phyloP scores from a whole-genome alignment of 2,888 invertebrate species.

The Brachyptera risi region DNA sequence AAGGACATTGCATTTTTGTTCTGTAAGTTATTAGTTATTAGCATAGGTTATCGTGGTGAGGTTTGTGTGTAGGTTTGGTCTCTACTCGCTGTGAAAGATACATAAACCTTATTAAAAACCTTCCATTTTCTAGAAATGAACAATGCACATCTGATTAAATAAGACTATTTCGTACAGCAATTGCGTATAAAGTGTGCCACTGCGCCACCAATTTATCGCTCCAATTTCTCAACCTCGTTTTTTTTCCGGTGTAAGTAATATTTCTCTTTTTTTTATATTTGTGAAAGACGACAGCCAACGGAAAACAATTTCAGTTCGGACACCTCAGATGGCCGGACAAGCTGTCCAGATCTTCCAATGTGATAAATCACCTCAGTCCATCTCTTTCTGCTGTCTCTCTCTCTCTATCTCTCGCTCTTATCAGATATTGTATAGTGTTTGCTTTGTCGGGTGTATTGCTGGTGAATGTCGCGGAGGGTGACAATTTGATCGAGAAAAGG shows the following conservation, averaged over 20 bases:
- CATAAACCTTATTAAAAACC: too few species aligned
- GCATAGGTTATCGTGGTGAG: slow-evolving; percentile 22
- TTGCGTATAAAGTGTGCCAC: neutral
- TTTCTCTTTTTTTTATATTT: slow-evolving; percentile 11
- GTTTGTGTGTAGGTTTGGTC: slow-evolving; percentile 15
- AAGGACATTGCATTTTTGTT: slow-evolving; percentile 2
- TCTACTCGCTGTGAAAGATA: neutral
- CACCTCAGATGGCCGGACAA: slow-evolving; percentile 13
- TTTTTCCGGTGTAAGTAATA: neutral
- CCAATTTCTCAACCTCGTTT: neutral
- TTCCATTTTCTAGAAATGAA: too few species aligned
- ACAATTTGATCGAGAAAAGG: slow-evolving; percentile 18
- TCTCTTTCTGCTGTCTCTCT: neutral
- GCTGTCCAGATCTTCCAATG: slow-evolving; percentile 2
- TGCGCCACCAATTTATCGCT: neutral
- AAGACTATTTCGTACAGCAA: too few species aligned
- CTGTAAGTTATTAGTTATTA: slow-evolving; percentile 21
- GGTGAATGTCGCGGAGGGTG: neutral
- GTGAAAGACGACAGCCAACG: neutral
- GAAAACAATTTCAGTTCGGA: slow-evolving; percentile 18
- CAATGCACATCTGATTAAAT: too few species aligned
- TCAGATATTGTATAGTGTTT: too few species aligned
- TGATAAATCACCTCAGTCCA: slow-evolving; percentile 13
- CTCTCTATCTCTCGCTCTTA: too few species aligned
- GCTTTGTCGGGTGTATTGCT: slow-evolving; percentile 5